Percentiles rank a stretch among this genome's conserved stretches.
These are phyloP conservation scores for Gymnoscopelus braueri DNA, from an alignment of 2,797 vertebrate genomes.

Conservation along the genomic window DNA sequence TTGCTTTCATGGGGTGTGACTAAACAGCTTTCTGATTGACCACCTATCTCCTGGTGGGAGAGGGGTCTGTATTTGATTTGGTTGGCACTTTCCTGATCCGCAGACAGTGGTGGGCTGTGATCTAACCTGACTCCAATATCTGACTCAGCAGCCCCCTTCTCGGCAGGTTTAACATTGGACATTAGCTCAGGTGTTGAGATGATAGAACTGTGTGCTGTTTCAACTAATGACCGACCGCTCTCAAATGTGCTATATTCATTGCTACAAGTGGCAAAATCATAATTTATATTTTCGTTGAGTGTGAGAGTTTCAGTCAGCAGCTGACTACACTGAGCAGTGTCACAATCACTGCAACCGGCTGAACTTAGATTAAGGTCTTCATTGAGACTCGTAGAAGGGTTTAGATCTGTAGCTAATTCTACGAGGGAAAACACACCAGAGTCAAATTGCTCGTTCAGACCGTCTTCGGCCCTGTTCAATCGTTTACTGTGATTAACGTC, in stretches of 20 bases:
- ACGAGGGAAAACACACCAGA: constrained; percentile 43
- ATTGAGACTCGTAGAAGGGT: constrained; percentile 1
- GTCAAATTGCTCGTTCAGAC: constrained; percentile 40
- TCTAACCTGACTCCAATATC: constrained; percentile 10
- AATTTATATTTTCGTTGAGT: constrained; percentile 8
- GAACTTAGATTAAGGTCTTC: constrained; percentile 12
- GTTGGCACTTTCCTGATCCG: constrained; percentile 41
- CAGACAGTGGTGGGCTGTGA: constrained; percentile 31
- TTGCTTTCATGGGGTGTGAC: constrained; percentile 19
- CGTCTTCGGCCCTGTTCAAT: constrained; percentile 32
- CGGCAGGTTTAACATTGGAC: neutral
- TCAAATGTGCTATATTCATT: neutral
- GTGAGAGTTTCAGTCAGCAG: neutral
- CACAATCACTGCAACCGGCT: neutral
- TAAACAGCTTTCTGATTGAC: constrained; percentile 33
- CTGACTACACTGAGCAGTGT: constrained; percentile 12
- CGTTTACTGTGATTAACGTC: constrained; percentile 16
- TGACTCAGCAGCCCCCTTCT: constrained; percentile 9
- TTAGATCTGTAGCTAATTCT: constrained; percentile 35
- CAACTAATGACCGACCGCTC: constrained; percentile 5
- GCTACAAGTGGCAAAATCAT: constrained; percentile 4
- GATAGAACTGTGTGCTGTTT: constrained; percentile 21
- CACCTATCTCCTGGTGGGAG: constrained; percentile 19
- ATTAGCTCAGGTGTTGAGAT: constrained; percentile 8
- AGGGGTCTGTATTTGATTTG: constrained; percentile 44